Conservation (phyloP, 2,797 vertebrate genomes). For the Aquila chrysaetos region DNA sequence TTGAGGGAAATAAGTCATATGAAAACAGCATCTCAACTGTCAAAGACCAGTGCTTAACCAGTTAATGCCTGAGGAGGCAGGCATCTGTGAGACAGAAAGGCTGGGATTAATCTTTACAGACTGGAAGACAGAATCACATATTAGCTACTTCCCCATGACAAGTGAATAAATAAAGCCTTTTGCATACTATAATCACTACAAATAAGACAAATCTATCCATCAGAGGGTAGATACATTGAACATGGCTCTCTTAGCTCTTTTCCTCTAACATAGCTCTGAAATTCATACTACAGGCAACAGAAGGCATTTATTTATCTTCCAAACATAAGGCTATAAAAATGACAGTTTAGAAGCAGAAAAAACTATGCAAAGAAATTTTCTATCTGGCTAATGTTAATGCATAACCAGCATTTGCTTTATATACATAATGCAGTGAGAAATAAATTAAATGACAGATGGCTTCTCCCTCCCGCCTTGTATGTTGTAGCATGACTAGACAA, state of each 20-base stretch:
- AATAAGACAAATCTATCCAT: background rate
- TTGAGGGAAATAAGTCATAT: background rate
- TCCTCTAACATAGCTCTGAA: background rate
- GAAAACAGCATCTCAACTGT: background rate
- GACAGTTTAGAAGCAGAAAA: slow-evolving; percentile 10
- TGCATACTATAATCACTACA: background rate
- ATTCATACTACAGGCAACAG: background rate
- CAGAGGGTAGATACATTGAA: background rate
- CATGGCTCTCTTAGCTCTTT: background rate
- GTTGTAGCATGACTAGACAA: slow-evolving; percentile 29
- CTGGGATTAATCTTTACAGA: background rate
- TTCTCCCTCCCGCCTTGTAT: background rate
- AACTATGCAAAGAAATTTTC: slow-evolving; percentile 24
- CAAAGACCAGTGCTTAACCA: background rate
- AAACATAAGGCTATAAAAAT: slow-evolving; percentile 49
- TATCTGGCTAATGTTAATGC: slow-evolving; percentile 2
- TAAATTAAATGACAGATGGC: slow-evolving; percentile 62
- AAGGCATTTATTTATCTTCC: slow-evolving; percentile 48
- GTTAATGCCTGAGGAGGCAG: background rate
- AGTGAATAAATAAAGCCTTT: background rate
- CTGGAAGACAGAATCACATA: background rate
- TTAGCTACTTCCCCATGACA: background rate
- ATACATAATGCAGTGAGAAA: slow-evolving; percentile 38
- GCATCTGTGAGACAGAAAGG: background rate
- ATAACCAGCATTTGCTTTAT: slow-evolving; percentile 29